Evolutionary conservation across 2,888 invertebrate genomes (phyloP).

Genomic region (Odontomyia ornata): DNA sequence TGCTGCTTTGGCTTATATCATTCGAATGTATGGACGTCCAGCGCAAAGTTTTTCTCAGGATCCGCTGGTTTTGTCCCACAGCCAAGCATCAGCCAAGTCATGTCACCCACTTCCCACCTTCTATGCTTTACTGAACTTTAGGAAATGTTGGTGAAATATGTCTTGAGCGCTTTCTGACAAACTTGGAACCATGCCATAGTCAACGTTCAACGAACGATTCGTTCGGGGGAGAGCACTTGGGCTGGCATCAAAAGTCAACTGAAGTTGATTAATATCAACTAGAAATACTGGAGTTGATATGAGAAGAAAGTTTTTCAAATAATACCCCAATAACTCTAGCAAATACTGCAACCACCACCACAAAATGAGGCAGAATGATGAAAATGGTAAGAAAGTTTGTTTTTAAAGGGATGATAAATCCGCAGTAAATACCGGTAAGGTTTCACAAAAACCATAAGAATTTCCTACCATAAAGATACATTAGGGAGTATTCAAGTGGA

Average conservation of each 20-base stretch:
- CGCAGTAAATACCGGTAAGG: no score
- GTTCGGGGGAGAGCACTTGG: constrained; percentile 14
- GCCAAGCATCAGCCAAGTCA: neutral
- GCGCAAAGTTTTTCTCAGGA: neutral
- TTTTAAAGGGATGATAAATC: no score
- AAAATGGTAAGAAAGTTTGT: no score
- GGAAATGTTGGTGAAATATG: constrained; percentile 42
- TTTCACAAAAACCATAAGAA: no score
- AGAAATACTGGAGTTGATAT: constrained; percentile 13
- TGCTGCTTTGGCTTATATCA: neutral
- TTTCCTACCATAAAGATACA: no score
- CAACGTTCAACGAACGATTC: neutral
- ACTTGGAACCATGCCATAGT: constrained; percentile 39
- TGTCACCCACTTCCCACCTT: no score
- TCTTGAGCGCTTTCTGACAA: constrained; percentile 30
- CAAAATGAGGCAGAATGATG: no score
- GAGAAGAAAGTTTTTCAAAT: constrained; percentile 20
- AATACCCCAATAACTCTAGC: neutral
- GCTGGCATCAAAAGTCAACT: constrained; percentile 43
- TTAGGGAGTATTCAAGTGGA: no score
- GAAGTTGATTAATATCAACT: constrained; percentile 44
- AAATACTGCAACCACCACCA: neutral
- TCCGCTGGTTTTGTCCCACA: neutral
- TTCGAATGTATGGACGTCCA: neutral
- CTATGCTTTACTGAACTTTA: constrained; percentile 12